Evolutionary conservation across 2,888 invertebrate species (phyloP), one percentile per base, ranked within the genome.

Genomic region (Cheilosia soror): DNA sequence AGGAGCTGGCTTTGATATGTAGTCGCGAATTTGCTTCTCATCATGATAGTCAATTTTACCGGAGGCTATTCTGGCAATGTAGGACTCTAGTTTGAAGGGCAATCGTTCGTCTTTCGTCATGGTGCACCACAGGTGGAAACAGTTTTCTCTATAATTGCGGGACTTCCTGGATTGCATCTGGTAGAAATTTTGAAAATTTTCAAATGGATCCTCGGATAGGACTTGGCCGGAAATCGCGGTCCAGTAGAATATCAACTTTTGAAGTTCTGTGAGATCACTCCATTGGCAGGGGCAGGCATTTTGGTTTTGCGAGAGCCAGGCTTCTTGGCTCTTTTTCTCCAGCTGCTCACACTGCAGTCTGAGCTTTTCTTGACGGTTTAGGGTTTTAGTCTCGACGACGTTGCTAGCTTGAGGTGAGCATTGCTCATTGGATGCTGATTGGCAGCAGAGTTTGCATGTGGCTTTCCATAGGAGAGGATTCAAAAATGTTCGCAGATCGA

Each of bases 51-150:
- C 33, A 6, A 65, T 65, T 47, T 65, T 57, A 13, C 65, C 65
- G 2, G 58, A 44, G 5, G 65, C 57, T 37, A 75, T 49, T 15
- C 47, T 44, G 2, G 75, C 57, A 2, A 75, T 20, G 29, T 65
- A 75, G 2, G 75, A 33, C n/a, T 66, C 65, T 9, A 73, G 33
- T 42, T 29, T 53, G 55, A 73, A 63, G 11, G 63, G 73, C 55
- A 75, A n/a, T 9, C 33, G 57, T 15, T 75, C 33, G 3, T 65
- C 57, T 9, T 47, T 65, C 37, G 33, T 42, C 65, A 65, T 33
- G 13, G 9, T 33, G 5, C n/a, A 27, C 65, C 65, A 75, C 27
- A 27, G 2, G 1, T 9, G 20, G 4, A 72, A 6, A n/a, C 58
- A 31, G 13, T 7, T 31, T 11, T 58, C 33, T 3, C 0, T 1